Evolutionary conservation across 1,140 invertebrate genomes (phyloP), one percentile per base, ranked within the genome.

Genomic region (Schlechtendalia chinensis): DNA sequence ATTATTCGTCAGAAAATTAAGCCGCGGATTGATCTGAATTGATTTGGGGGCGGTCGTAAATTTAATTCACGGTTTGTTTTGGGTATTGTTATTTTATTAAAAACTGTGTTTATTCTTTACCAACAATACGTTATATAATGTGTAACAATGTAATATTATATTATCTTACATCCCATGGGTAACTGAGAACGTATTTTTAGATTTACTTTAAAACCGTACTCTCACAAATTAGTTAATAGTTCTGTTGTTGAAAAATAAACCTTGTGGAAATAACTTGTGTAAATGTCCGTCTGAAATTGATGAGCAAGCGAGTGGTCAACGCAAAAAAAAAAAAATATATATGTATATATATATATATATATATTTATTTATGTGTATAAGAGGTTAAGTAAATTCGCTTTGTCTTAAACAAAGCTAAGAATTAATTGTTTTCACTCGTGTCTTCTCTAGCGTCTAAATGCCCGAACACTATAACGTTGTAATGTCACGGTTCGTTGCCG

Each of bases 391-490:
- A 75, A 56, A 75, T 58, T 75, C 24, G 19, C 29, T 75, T 56
- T 56, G 19, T 75, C 27, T 32, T 16, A 22, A 58, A 75, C 29
- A 39, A 75, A 27, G 29, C 19, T 22, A 50, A 74, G 11, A 74
- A 74, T 56, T 74, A 74, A 74, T 74, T 54, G 50, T 74, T 56
- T 74, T 54, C 54, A 8, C 19, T 32, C 17, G 50, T 74, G n/a
- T 75, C 8, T 74, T 74, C 17, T 54, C 17, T 75, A 56, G 27
- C 53, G 53, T 75, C 19, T n/a, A 39, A 75, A 75, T 58, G 53
- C 12, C 53, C 58, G n/a, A 58, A 58, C 17, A 14, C 72, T 29
- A 16, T 22, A 27, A 58, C 72, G 27, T 24, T 75, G n/a, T 58
- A 71, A 69, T 69, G 39, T 69, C 65, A 65, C 19, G 63, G 17